Percentiles rank a stretch among this genome's conserved stretches.
phyloP scores from a whole-genome alignment of 2,888 invertebrate genomes.

The Oasisia sp. region DNA sequence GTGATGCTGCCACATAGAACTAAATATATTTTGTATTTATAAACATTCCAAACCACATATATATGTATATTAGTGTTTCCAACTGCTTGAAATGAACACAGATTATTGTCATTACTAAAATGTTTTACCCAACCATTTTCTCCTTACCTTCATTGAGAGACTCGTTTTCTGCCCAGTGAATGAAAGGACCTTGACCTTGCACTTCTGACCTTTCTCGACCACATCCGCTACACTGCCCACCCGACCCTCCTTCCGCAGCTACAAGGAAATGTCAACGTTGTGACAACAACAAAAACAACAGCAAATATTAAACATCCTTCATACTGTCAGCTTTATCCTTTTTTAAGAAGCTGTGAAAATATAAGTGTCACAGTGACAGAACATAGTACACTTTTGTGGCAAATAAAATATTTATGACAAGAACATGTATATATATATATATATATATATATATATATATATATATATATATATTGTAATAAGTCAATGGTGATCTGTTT shows the following conservation, averaged over 20 bases:
- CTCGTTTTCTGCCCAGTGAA: slow-evolving; percentile 95
- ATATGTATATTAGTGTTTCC: neutral
- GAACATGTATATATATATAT: neutral
- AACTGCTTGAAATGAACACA: neutral
- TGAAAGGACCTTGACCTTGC: slow-evolving; percentile 83
- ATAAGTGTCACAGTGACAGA: neutral
- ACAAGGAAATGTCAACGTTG: slow-evolving; percentile 55
- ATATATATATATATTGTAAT: neutral
- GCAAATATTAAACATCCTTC: no score
- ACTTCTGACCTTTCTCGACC: slow-evolving; percentile 86
- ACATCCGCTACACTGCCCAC: slow-evolving; percentile 95
- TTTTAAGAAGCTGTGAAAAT: neutral
- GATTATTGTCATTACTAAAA: neutral
- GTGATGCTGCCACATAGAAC: no score
- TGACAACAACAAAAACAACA: no score
- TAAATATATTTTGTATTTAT: no score
- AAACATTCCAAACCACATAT: no score
- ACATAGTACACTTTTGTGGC: neutral
- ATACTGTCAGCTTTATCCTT: no score
- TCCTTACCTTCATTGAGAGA: slow-evolving; percentile 83
- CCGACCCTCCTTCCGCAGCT: slow-evolving; percentile 89
- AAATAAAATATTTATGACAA: neutral
- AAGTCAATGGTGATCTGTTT: no score
- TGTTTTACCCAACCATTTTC: neutral
- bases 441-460: neutral